Base-by-base conservation (phyloP, 1,140 invertebrate species). In the Pachypeltis micranthus region DNA sequence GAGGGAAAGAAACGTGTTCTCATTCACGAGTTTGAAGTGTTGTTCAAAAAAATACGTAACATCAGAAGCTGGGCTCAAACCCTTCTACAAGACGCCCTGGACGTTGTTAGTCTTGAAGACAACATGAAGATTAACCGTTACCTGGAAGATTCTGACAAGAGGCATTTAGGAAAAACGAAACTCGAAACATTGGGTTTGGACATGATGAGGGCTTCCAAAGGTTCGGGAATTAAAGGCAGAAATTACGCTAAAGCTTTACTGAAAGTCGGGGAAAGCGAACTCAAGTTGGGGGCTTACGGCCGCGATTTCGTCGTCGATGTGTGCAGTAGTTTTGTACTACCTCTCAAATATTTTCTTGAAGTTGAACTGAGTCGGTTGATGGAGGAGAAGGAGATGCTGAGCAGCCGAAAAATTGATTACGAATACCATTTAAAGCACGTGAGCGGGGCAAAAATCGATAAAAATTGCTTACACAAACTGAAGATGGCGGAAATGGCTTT, bases 321-420 rank as follows among this genome's bases (percentile, higher is more conserved):
- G 4, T 51, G 47, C 47, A 51, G 47, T 21, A 14, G 47, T 21
- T 51, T 51, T 21, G 23, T 51, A 14, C 10, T 10, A 21, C 47
- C 47, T 10, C 47, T 51, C 12, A 10, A 51, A 21, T 51, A 51
- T 21, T 51, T 51, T 51, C 47, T 51, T 7, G 47, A 51, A 7
- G 47, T 51, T 10, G 47, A 51, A 4, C 21, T 51, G 47, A 21
- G 10, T 10, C 12, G 23, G 19, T 51, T 51, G 47, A 4, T 51
- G 4, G 47, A 51, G 21, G 47, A 51, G 47, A 51, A 51, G 23
- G 47, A 51, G 47, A 51, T 51, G 47, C 23, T 51, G 47, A 51
- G 12, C 12, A 51, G 47, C 19, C 12, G 47, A 21, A 51, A 51
- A 21, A 51, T 51, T 21, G 47, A 51, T 21, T 51, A 10, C 23